A percentile compares a stretch with the other conserved stretches of the same genome.
Conservation (phyloP, 1,140 invertebrate genomes). For the Dendroctonus ponderosae region DNA sequence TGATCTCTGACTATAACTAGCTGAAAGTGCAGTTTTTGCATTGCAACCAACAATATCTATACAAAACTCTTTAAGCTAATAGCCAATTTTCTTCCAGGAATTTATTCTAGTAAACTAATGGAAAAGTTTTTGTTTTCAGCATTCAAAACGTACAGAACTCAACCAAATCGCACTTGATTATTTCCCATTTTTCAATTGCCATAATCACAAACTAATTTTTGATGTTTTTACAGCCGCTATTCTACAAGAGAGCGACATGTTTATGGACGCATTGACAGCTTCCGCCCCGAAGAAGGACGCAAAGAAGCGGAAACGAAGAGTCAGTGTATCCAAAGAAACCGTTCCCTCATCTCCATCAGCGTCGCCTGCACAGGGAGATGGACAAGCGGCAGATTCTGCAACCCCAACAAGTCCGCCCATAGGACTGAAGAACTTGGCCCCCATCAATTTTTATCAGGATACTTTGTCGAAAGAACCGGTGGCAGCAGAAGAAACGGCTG, state of each 20-base stretch:
- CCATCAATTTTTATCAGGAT: slow-evolving; percentile 88
- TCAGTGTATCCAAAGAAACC: slow-evolving; percentile 63
- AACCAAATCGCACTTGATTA: background rate
- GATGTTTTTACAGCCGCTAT: slow-evolving; percentile 64
- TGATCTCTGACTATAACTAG: too few relatives aligned
- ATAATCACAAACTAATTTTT: slow-evolving; percentile 17
- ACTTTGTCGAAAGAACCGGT: slow-evolving; percentile 69
- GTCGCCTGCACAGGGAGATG: slow-evolving; percentile 36
- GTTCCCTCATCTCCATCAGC: slow-evolving; percentile 47
- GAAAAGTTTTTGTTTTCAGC: too few relatives aligned
- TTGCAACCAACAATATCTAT: too few relatives aligned
- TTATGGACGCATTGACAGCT: slow-evolving; percentile 84
- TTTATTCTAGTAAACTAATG: too few relatives aligned
- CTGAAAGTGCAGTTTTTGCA: too few relatives aligned
- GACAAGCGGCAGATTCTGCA: slow-evolving; percentile 45
- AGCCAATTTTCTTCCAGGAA: too few relatives aligned
- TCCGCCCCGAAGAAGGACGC: slow-evolving; percentile 72
- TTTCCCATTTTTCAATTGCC: background rate
- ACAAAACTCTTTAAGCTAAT: too few relatives aligned
- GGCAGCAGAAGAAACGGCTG: slow-evolving; percentile 56
- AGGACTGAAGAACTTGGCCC: slow-evolving; percentile 54
- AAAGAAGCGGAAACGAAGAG: slow-evolving; percentile 72
- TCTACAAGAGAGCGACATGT: slow-evolving; percentile 85
- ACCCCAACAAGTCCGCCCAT: slow-evolving; percentile 44
- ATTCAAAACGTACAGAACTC: slow-evolving; percentile 1